Evolutionary conservation across 2,888 invertebrate species (phyloP), one percentile per base, ranked within the genome.

Genomic region (Crioceris asparagi): DNA sequence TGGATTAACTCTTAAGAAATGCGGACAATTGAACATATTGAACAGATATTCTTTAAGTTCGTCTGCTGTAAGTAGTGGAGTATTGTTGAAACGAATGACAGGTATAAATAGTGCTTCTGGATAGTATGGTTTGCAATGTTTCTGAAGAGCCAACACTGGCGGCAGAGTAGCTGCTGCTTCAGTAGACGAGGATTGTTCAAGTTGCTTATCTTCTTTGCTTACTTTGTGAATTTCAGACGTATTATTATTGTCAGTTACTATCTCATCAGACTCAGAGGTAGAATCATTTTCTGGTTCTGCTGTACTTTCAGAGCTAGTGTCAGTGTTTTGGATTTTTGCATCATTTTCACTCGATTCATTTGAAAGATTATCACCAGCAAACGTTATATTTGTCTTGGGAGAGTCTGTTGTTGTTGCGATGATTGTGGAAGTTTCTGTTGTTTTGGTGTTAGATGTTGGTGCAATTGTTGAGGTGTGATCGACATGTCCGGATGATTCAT

Each of bases 71-170:
- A 51, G 17, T 29, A 46, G 45, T 2, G 48, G 41, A 12, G 40
- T 29, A 12, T 41, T 43, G 14, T 46, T 32, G 36, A 50, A 43
- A 35, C 45, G 48, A 8, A 52, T 38, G 4, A 53, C 46, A 5
- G 53, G 53, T 26, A 53, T 48, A 25, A 51, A 53, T 17, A 46
- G 38, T 3, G 44, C 41, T 27, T 47, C 39, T 3, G 44, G 36
- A 5, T 43, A 18, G 10, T 32, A 17, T 3, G n/a, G n/a, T n/a
- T n/a, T n/a, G n/a, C n/a, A n/a, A n/a, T n/a, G n/a, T n/a, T n/a
- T n/a, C n/a, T n/a, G n/a, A n/a, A n/a, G n/a, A n/a, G n/a, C n/a
- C n/a, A n/a, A n/a, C n/a, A 11, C 31, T 7, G 31, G 31, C 10
- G 31, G 16, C 5, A 17, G 16, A 14, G 4, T 30, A 7, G 11